phyloP scores from a whole-genome alignment of 2,888 invertebrate species.

The Monochamus alternatus region DNA sequence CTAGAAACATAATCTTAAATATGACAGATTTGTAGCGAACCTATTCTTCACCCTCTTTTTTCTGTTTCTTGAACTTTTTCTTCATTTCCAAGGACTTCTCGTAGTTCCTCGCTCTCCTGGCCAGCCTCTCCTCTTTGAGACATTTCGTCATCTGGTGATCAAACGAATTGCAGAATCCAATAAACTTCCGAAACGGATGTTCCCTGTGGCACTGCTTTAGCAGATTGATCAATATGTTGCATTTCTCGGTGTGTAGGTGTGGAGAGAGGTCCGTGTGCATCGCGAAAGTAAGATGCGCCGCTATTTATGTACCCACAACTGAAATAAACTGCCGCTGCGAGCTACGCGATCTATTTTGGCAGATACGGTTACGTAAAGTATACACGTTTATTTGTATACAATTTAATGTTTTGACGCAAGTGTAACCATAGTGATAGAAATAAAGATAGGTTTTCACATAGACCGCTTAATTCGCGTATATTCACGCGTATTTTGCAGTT shows the following conservation, averaged over 20 bases:
- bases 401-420: neutral
- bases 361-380: neutral
- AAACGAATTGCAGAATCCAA: conserved; percentile 45
- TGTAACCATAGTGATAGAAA: neutral
- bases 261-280: conserved; percentile 82
- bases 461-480: too few species aligned
- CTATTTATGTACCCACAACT: neutral
- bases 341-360: neutral
- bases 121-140: conserved; percentile 47
- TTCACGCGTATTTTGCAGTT: too few species aligned
- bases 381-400: neutral
- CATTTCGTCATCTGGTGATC: conserved; percentile 45
- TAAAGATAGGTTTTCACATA: neutral
- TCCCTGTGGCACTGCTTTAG: conserved; percentile 79
- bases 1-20: too few species aligned
- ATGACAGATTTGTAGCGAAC: too few species aligned
- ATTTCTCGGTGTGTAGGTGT: conserved; percentile 83
- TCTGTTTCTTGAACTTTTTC: conserved; percentile 22
- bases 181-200: conserved; percentile 44
- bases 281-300: neutral
- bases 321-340: neutral
- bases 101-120: conserved; percentile 37
- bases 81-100: conserved; percentile 45
- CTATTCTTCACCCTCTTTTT: neutral
- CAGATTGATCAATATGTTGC: conserved; percentile 81